These are phyloP conservation scores for Pollenia angustigena DNA, from an alignment of 2,888 invertebrate species.

Conservation along the genomic window DNA sequence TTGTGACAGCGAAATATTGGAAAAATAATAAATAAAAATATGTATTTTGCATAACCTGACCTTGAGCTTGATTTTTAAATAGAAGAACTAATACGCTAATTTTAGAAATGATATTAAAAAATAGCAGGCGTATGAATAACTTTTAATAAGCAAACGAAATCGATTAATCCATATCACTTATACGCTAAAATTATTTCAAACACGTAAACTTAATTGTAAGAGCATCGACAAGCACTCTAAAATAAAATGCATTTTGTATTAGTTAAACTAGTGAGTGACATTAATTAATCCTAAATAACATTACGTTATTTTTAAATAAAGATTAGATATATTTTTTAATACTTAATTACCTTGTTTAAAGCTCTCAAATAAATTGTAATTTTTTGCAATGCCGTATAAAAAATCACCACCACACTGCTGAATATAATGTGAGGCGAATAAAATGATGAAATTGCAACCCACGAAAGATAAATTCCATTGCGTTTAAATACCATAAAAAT, in stretches of 20 bases:
- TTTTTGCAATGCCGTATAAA: constrained; percentile 75
- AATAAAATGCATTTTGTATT: background rate
- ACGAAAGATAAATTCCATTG: constrained; percentile 60
- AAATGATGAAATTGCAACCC: constrained; percentile 75
- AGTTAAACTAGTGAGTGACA: background rate
- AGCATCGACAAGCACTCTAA: background rate
- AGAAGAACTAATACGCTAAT: too few relatives aligned
- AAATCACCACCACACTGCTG: constrained; percentile 77
- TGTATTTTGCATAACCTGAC: too few relatives aligned
- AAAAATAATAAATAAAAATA: too few relatives aligned
- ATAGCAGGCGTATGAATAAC: constrained; percentile 26
- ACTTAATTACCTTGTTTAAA: constrained; percentile 78
- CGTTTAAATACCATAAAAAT: constrained; percentile 71
- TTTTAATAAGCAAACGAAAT: background rate
- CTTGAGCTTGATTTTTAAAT: too few relatives aligned
- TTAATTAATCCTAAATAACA: constrained; percentile 27
- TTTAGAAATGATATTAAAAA: too few relatives aligned
- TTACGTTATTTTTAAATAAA: background rate
- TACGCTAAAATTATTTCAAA: constrained; percentile 24
- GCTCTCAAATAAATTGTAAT: constrained; percentile 77
- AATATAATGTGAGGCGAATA: constrained; percentile 80
- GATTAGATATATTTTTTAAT: background rate
- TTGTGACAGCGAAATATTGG: too few relatives aligned
- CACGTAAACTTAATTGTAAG: background rate
- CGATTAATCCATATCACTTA: constrained; percentile 30